Conservation (phyloP, 2,113 vertebrate genomes). For the Tupaia tana region DNA sequence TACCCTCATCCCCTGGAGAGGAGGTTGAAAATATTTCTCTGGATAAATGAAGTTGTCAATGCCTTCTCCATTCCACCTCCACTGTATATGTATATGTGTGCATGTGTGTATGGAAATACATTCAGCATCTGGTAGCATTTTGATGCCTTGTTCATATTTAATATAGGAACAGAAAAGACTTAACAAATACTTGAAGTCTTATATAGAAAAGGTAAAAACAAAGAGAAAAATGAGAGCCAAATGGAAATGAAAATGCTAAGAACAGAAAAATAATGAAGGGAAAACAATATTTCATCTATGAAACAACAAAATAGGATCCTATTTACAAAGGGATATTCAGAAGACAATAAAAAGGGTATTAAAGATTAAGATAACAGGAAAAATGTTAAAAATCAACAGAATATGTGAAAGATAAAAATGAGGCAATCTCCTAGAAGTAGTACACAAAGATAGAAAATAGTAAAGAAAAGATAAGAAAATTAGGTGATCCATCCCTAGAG, state of each 20-base stretch:
- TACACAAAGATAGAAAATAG: constrained; percentile 36
- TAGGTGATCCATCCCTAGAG: neutral
- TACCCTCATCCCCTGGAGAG: neutral
- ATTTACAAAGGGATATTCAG: constrained; percentile 24
- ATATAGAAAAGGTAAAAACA: constrained; percentile 6
- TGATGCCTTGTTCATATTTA: neutral
- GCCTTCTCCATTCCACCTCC: neutral
- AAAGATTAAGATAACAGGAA: constrained; percentile 44
- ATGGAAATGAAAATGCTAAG: neutral
- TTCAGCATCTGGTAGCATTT: neutral
- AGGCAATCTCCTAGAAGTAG: neutral
- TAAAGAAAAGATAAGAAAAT: constrained; percentile 18
- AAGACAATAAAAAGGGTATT: constrained; percentile 24
- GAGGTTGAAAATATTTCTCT: neutral
- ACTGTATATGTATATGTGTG: too few relatives aligned
- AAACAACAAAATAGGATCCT: constrained; percentile 2
- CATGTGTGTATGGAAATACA: too few relatives aligned
- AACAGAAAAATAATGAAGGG: neutral
- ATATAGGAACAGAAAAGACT: constrained; percentile 42
- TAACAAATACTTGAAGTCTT: neutral
- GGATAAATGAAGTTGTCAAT: neutral
- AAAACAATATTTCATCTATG: neutral
- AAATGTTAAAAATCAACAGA: neutral
- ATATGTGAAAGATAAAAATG: neutral
- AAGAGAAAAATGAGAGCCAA: neutral